A percentile compares a stretch with the other conserved stretches of the same genome.
Evolutionary conservation across 2,113 vertebrate species (phyloP).

Genomic region (Spermophilus dauricus): DNA sequence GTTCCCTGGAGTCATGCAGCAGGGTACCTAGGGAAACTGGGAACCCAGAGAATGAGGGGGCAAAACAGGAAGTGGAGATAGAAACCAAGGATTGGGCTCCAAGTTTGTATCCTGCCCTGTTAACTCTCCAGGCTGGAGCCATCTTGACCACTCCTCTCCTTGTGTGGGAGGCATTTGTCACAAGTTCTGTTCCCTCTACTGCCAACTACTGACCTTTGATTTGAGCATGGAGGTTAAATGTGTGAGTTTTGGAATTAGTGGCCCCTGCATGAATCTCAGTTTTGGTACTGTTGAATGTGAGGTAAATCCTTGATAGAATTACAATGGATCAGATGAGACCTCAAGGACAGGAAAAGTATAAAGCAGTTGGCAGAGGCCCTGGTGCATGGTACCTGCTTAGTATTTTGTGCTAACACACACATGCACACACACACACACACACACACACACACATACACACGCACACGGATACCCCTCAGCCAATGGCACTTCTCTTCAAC

Average conservation of each 20-base stretch:
- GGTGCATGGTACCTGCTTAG: background rate
- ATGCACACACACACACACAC: fast-evolving
- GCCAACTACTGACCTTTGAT: background rate
- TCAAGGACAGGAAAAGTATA: background rate
- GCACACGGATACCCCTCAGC: background rate
- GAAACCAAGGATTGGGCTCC: background rate
- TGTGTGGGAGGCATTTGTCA: background rate
- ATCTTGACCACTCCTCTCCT: background rate
- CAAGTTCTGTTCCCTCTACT: background rate
- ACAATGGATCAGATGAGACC: background rate
- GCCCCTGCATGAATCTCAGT: background rate
- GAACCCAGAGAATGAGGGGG: background rate
- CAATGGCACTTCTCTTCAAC: background rate
- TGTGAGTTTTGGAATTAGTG: background rate
- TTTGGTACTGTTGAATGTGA: background rate
- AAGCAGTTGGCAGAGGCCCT: background rate
- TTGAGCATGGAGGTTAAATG: background rate
- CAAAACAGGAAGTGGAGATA: background rate
- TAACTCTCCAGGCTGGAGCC: background rate
- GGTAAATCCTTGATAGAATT: background rate
- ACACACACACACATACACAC: fast-evolving
- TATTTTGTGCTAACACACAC: background rate
- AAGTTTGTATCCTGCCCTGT: background rate
- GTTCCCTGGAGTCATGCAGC: background rate
- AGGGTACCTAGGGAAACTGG: background rate